Evolutionary conservation across 2,888 invertebrate species (phyloP).

Genomic region (Drosophila rellima): DNA sequence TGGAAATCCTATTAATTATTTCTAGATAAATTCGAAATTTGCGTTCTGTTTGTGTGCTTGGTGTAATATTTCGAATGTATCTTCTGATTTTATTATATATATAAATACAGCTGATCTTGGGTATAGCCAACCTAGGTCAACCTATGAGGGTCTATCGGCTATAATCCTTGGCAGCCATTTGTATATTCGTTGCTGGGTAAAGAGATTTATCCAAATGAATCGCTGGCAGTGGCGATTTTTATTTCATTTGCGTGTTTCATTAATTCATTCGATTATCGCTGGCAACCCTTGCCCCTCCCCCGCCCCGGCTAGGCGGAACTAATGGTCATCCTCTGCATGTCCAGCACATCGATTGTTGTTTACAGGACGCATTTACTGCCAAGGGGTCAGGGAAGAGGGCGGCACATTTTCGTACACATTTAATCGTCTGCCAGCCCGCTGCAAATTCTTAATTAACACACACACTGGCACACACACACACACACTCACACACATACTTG

Average conservation of each 20-base stretch:
- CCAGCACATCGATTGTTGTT: constrained; percentile 43
- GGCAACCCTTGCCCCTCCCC: constrained; percentile 29
- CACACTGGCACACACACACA: constrained; percentile 27
- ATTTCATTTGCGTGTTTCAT: constrained; percentile 72
- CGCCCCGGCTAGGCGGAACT: constrained; percentile 48
- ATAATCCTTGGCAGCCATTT: constrained; percentile 13
- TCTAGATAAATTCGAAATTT: too few species aligned
- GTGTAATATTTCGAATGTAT: too few species aligned
- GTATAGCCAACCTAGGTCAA: background rate
- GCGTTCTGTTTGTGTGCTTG: too few species aligned
- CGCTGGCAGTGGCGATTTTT: constrained; percentile 61
- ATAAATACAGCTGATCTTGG: background rate
- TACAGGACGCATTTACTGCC: constrained; percentile 9
- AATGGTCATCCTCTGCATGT: constrained; percentile 70
- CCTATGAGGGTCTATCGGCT: background rate
- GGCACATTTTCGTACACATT: constrained; percentile 65
- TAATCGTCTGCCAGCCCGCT: constrained; percentile 69
- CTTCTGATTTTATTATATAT: too few species aligned
- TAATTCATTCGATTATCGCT: constrained; percentile 76
- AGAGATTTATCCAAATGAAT: constrained; percentile 67
- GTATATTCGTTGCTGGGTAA: constrained; percentile 28
- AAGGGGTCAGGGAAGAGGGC: constrained; percentile 7
- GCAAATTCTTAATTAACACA: constrained; percentile 79
- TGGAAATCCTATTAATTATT: too few species aligned
- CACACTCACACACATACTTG: constrained; percentile 35